A percentile compares a stretch with the other conserved stretches of the same genome.
Conservation (phyloP, 2,888 invertebrate genomes). For the Linnaemya vulpina region DNA sequence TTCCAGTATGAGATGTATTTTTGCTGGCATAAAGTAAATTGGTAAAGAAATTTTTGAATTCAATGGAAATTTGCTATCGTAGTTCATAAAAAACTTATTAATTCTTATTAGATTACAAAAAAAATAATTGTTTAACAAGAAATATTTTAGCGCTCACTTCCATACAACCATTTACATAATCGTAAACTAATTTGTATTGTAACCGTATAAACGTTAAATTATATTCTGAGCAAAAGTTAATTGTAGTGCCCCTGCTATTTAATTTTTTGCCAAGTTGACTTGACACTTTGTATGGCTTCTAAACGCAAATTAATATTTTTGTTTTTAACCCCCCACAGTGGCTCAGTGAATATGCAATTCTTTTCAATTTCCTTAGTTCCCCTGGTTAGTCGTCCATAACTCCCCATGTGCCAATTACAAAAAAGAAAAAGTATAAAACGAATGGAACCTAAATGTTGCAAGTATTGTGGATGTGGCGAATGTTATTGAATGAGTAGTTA, state of each 20-base stretch:
- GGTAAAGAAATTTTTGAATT: no score
- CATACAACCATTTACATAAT: neutral
- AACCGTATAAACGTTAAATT: conserved; percentile 33
- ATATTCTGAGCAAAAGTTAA: conserved; percentile 55
- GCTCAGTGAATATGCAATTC: conserved; percentile 64
- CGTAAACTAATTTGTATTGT: neutral
- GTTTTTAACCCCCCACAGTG: conserved; percentile 45
- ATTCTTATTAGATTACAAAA: no score
- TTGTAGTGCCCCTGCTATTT: conserved; percentile 11
- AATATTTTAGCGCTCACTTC: neutral
- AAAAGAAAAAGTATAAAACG: conserved; percentile 12
- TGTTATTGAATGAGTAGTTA: conserved; percentile 26
- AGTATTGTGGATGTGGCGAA: neutral
- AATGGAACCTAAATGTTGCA: conserved; percentile 34
- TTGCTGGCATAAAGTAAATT: no score
- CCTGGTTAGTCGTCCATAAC: conserved; percentile 35
- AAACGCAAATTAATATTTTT: conserved; percentile 51
- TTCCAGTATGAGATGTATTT: no score
- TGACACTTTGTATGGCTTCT: conserved; percentile 47
- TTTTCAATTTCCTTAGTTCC: conserved; percentile 5
- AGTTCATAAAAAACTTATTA: no score
- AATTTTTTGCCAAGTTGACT: conserved; percentile 26
- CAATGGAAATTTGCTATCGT: no score
- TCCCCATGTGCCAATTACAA: conserved; percentile 61
- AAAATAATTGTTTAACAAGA: neutral